These are phyloP conservation scores for Ostrea edulis DNA, from an alignment of 1,140 invertebrate species.

Conservation along the genomic window DNA sequence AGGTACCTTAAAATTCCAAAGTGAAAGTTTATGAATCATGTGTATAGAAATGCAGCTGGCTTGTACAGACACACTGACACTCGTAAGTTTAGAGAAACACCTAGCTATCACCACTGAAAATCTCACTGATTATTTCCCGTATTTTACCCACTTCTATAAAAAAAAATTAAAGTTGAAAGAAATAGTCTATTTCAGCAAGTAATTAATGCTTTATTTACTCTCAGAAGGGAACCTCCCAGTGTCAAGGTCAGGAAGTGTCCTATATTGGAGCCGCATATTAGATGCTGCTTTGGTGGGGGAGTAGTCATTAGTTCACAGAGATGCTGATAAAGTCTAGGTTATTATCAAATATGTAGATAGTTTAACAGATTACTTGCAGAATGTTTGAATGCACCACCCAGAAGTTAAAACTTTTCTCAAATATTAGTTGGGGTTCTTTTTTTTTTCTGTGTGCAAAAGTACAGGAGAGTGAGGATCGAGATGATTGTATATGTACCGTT, in stretches of 20 bases:
- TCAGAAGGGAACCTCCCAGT: not conserved
- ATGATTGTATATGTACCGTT: no score
- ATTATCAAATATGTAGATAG: not conserved
- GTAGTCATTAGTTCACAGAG: not conserved
- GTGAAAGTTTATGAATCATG: not conserved
- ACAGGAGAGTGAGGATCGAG: no score
- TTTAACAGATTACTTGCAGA: no score
- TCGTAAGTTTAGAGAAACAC: constrained; percentile 19
- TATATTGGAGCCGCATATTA: not conserved
- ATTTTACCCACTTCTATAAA: not conserved
- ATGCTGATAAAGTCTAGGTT: not conserved
- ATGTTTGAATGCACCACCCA: no score
- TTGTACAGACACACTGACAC: not conserved
- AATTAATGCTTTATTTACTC: not conserved
- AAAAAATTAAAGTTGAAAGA: not conserved
- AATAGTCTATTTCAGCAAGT: not conserved
- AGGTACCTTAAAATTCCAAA: not conserved
- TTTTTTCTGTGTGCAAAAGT: no score
- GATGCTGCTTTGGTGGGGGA: not conserved
- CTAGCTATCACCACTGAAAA: not conserved
- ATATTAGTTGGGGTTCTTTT: no score
- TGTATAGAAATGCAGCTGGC: not conserved
- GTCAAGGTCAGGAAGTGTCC: not conserved
- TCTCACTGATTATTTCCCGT: not conserved
- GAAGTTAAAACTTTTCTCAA: no score